Base-by-base conservation (phyloP, 2,888 invertebrate genomes). In the Aporophyla nigra region DNA sequence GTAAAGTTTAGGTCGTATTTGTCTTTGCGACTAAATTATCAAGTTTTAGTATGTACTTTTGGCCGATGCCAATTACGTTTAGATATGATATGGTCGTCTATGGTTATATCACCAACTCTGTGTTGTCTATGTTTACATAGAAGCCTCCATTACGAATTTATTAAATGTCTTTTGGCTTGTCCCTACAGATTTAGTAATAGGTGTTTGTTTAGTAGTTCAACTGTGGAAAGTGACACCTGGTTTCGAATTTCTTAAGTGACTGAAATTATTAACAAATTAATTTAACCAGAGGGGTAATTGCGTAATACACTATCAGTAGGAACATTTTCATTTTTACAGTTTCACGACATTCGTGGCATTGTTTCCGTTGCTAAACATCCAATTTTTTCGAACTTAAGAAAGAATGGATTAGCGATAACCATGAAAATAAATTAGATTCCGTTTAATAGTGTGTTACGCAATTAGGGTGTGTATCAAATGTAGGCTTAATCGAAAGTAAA, bases 81-180 rank as follows among this genome's bases (percentile, higher is more conserved):
- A 49, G 54, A 76, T 7, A 62, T n/a, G 73, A 62, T 14, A 21
- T 46, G 5, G 10, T n/a, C 27, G 40, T 76, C 14, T 43, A 27
- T 40, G 19, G 3, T 24, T 40, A 65, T 33, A 5, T 53, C 27
- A 24, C 33, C 40, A 59, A 65, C n/a, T 61, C 14, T 40, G 16
- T 19, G n/a, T 53, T n/a, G 27, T 65, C 43, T 67, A 16, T 72
- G 21, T 49, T 58, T 43, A 58, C 33, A 10, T 63, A 62, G 21
- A 69, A 68, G 24, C 76, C 75, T 84, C 81, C 54, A 54, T 51
- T 9, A 71, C 66, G 82, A 82, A 82, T 74, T 82, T 70, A 74
- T 66, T 14, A 33, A 24, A 46, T 58, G 3, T 49, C 54, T 56
- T 62, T 12, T 51, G 62, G 33, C 24, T 62, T 54, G 27, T 33